Evolutionary conservation across 64 coral and sea anemone genomes (phyloP), one percentile per base, ranked within the genome.

Genomic region (Catalaphyllia jardinei): DNA sequence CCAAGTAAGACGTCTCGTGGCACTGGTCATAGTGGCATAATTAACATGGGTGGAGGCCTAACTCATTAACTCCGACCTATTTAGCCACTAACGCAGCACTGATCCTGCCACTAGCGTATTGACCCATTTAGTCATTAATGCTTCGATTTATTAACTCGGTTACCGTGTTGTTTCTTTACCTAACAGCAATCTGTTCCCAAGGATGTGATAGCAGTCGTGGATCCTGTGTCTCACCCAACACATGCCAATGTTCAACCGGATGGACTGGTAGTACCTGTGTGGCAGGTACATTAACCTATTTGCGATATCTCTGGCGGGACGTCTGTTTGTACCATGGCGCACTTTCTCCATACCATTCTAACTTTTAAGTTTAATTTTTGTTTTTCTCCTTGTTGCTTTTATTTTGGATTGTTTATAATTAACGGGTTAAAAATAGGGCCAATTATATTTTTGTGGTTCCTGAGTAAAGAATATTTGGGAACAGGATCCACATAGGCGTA

Each of bases 181-280:
- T 76, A 20, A 14, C 4, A 76, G 74, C 74, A 14, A 76, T 76
- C 33, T 76, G 74, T 49, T 50, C 74, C 20, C 35, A 76, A 20
- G 74, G 74, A 24, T 76, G 74, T 50, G 9, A 76, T 22, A 49
- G 18, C 74, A 20, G 38, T 76, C 74, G 31, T 22, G 74, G 74
- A 10, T 42, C 31, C 38, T 76, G 74, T 39, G 74, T 76, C 38
- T 33, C 74, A 76, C 74, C 74, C 33, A 49, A 76, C 38, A 76
- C 2, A 4, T 76, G 74, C 74, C 13, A 19, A 1, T 76, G 74
- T 76, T 22, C 31, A 8, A 20, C 31, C 7, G 74, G 74, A 46
- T 76, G 74, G 74, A 76, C 74, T 19, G 74, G 74, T 19, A 46
- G 19, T 49, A 18, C 31, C 15, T 76, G 74, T 76, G 2, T 3